phyloP scores from a whole-genome alignment of 2,797 vertebrate genomes.

The Sphenodon punctatus region DNA sequence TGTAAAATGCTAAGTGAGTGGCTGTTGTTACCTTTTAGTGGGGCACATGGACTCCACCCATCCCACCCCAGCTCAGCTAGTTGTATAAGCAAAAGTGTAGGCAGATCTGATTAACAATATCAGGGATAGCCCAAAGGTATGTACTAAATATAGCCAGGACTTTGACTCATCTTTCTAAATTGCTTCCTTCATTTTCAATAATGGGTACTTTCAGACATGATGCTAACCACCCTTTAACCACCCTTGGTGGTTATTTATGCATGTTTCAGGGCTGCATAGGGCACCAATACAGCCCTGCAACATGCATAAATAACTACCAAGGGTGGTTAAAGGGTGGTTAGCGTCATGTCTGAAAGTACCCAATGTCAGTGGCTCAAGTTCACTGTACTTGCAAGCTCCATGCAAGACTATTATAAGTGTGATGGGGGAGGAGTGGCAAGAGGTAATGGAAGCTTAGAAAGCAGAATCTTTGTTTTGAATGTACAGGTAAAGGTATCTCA shows the following conservation, averaged over 20 bases:
- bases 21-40: neutral
- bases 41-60: neutral
- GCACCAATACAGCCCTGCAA: no score
- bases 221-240: no score
- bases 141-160: neutral
- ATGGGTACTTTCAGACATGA: no score
- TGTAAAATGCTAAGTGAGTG: neutral
- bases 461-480: neutral
- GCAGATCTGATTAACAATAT: slow-evolving; percentile 13
- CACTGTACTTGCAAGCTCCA: neutral
- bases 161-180: slow-evolving; percentile 7
- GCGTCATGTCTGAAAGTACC: no score
- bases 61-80: neutral
- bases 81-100: neutral
- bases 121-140: slow-evolving; percentile 2
- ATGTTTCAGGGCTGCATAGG: no score
- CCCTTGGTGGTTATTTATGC: no score
- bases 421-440: neutral
- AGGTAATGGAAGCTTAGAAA: neutral
- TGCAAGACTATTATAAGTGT: neutral
- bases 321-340: no score
- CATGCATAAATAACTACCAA: no score
- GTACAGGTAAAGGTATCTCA: neutral
- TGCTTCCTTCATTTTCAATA: no score
- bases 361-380: no score